phyloP scores from a whole-genome alignment of 2,113 vertebrate genomes.

The Plectropomus leopardus region DNA sequence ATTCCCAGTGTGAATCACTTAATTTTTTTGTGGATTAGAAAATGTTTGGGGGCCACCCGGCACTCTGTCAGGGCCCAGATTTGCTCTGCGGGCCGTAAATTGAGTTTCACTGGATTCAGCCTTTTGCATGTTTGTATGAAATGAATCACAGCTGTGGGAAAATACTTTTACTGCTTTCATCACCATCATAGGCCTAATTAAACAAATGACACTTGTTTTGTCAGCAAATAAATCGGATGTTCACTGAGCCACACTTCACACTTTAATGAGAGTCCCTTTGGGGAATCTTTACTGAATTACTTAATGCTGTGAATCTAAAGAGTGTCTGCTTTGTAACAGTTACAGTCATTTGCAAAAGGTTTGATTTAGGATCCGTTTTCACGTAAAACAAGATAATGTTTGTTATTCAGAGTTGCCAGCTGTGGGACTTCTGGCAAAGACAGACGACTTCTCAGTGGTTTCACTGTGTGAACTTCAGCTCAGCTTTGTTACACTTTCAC shows the following conservation, averaged over 20 bases:
- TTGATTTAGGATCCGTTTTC: slow-evolving; percentile 40
- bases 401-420: neutral
- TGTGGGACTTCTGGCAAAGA: neutral
- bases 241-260: slow-evolving; percentile 1
- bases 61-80: too few relatives aligned
- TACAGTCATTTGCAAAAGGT: slow-evolving; percentile 16
- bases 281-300: neutral
- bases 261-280: slow-evolving; percentile 16
- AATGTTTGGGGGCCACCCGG: too few relatives aligned
- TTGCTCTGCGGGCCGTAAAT: too few relatives aligned
- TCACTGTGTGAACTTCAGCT: neutral
- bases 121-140: slow-evolving; percentile 6
- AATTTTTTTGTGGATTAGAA: too few relatives aligned
- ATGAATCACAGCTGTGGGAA: slow-evolving; percentile 27
- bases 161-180: neutral
- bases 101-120: too few relatives aligned
- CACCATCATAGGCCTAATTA: neutral
- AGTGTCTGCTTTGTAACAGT: slow-evolving; percentile 20
- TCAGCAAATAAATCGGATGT: slow-evolving; percentile 13
- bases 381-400: neutral
- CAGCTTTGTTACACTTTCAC: slow-evolving; percentile 2
- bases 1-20: too few relatives aligned
- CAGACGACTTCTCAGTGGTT: neutral
- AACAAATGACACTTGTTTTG: slow-evolving; percentile 25
- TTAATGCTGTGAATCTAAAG: slow-evolving; percentile 4